Base-by-base conservation (phyloP, 1,140 invertebrate species). In the Papilio dardanus region DNA sequence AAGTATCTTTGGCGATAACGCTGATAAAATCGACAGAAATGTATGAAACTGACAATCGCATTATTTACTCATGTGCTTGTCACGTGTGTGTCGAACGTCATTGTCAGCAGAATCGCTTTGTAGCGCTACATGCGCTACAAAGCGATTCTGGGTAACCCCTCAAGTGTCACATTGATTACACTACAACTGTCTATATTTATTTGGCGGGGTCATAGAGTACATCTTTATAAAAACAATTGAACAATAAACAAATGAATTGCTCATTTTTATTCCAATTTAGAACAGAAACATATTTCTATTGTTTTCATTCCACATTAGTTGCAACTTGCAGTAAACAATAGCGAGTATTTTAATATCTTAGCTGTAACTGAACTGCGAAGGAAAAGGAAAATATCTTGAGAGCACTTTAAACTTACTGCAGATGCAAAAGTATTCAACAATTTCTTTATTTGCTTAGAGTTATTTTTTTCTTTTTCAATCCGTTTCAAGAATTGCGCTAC, bases 351-450 rank as follows among this genome's bases (percentile, higher is more conserved):
- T 58, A 58, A 58, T 58, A 58, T 58, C 54, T 28, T 7, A 24
- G 21, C 54, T 58, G 54, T 58, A 58, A 58, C 54, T 58, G 54
- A 58, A 58, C 54, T 58, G 54, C 54, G 21, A 58, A 12, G 54
- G 21, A n/a, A 58, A 58, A 58, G 54, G 54, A 28, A 58, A 58
- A 58, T 58, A 58, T 58, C 54, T 58, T 58, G 54, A 58, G 24
- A 58, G 54, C 54, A 58, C 54, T 58, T 58, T 58, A 58, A 58
- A 58, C 54, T 58, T 58, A 14, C 54, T 58, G 54, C 54, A 58
- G 54, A 30, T 58, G 54, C 54, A 58, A 58, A 58, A 58, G 54
- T 58, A 58, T 58, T 58, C 54, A 58, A 58, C 54, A 58, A 58
- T 58, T 58, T 58, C 54, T 58, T 58, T 58, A 58, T 58, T 58